These are phyloP conservation scores for Sarcophaga variegata DNA, from an alignment of 2,888 invertebrate species.

Conservation along the genomic window DNA sequence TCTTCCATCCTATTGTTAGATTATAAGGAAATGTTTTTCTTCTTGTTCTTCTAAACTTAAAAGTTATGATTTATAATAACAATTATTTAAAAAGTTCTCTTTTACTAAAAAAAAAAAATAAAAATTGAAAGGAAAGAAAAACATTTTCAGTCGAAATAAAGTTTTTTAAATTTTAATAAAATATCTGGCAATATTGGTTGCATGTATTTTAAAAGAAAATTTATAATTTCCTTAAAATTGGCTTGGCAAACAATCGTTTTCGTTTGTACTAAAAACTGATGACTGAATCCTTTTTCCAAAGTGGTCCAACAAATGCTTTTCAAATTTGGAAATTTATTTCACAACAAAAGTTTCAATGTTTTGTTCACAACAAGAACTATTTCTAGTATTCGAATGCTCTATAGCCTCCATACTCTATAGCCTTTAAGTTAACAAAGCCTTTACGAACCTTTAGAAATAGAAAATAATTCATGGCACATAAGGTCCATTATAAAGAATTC, in stretches of 20 bases:
- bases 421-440: no score
- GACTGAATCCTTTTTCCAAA: no score
- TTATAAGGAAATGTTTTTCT: constrained; percentile 41
- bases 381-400: no score
- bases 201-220: constrained; percentile 37
- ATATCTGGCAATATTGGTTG: constrained; percentile 4
- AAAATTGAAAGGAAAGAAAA: not conserved
- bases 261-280: no score
- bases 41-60: constrained; percentile 21
- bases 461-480: no score
- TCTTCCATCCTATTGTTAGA: constrained; percentile 9
- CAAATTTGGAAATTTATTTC: no score
- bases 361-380: no score
- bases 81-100: constrained; percentile 63
- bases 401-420: no score
- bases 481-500: no score
- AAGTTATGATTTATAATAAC: constrained; percentile 66
- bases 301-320: no score
- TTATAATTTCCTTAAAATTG: constrained; percentile 36
- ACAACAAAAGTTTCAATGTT: no score
- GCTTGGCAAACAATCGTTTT: not conserved
- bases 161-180: constrained; percentile 40
- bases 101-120: not conserved
- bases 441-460: no score
- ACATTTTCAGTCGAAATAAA: constrained; percentile 22